Conservation (phyloP, 1,140 invertebrate species). For the Goniozus legneri region DNA sequence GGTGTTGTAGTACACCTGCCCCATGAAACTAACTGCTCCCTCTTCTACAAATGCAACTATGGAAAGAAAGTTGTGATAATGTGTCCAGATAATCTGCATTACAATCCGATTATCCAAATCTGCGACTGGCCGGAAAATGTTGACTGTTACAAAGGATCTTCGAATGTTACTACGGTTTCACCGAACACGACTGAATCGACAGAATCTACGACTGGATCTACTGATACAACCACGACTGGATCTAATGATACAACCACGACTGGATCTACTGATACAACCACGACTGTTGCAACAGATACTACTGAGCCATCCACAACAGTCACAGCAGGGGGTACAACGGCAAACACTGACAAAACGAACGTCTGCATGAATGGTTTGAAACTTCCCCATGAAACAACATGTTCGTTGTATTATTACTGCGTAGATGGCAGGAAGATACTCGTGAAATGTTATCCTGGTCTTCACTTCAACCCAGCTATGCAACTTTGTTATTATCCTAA, state of each 20-base stretch:
- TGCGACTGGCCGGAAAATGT: conserved; percentile 39
- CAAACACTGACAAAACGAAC: conserved; percentile 7
- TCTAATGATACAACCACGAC: background rate
- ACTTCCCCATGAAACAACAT: conserved; percentile 48
- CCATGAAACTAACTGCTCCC: conserved; percentile 52
- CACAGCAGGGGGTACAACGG: conserved; percentile 55
- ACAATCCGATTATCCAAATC: conserved; percentile 50
- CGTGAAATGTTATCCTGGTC: conserved; percentile 44
- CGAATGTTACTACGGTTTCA: too few species aligned
- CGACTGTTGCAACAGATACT: conserved; percentile 21
- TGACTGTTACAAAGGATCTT: conserved; percentile 21
- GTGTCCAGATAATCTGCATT: conserved; percentile 52
- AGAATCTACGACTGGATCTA: background rate
- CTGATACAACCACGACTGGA: background rate
- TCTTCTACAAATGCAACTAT: conserved; percentile 58
- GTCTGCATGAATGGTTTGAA: background rate
- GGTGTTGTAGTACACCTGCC: conserved; percentile 50
- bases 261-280: conserved; percentile 26
- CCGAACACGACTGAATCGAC: background rate
- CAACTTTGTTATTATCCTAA: conserved; percentile 46
- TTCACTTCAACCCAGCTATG: conserved; percentile 52
- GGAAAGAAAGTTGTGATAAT: conserved; percentile 46
- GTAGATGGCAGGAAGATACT: conserved; percentile 47
- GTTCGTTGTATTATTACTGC: conserved; percentile 57
- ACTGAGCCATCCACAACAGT: conserved; percentile 32